Conservation (phyloP, 2,888 invertebrate genomes). For the Galeopsomyia nigrocyanea region DNA sequence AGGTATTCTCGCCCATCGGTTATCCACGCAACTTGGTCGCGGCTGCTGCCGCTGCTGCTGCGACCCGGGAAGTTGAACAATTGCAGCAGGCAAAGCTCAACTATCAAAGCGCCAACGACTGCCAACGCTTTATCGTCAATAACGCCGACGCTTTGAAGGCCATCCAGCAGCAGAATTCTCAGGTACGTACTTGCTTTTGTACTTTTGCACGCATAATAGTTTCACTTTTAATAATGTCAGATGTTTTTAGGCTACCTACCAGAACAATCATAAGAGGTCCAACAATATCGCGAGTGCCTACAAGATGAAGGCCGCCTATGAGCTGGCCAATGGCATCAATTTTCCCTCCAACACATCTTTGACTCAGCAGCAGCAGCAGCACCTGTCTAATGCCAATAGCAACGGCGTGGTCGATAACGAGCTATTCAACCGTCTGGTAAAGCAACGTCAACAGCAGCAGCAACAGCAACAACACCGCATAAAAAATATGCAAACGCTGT, state of each 20-base stretch:
- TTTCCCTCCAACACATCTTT: constrained; percentile 56
- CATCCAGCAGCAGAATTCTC: constrained; percentile 53
- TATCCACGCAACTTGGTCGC: constrained; percentile 59
- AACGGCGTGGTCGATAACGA: constrained; percentile 55
- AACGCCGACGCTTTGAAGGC: constrained; percentile 60
- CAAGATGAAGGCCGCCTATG: constrained; percentile 58
- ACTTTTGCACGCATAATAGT: not conserved
- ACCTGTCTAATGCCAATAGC: constrained; percentile 25
- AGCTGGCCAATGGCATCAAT: constrained; percentile 57
- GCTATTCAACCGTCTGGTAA: constrained; percentile 61
- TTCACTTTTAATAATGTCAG: not conserved
- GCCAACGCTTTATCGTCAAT: constrained; percentile 61
- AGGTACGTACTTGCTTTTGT: constrained; percentile 30
- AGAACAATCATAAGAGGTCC: constrained; percentile 57
- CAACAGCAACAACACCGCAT: constrained; percentile 52
- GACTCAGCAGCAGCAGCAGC: constrained; percentile 54
- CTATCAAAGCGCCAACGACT: constrained; percentile 58
- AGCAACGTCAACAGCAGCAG: constrained; percentile 57
- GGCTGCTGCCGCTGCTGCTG: constrained; percentile 52
- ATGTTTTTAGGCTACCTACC: constrained; percentile 51
- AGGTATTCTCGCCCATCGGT: constrained; percentile 60
- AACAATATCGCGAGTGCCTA: constrained; percentile 54
- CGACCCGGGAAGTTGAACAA: constrained; percentile 52
- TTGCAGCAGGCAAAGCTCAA: constrained; percentile 57
- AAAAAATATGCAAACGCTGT: constrained; percentile 53